phyloP scores from a whole-genome alignment of 2,888 invertebrate species.

The Trissolcus brochymenae region DNA sequence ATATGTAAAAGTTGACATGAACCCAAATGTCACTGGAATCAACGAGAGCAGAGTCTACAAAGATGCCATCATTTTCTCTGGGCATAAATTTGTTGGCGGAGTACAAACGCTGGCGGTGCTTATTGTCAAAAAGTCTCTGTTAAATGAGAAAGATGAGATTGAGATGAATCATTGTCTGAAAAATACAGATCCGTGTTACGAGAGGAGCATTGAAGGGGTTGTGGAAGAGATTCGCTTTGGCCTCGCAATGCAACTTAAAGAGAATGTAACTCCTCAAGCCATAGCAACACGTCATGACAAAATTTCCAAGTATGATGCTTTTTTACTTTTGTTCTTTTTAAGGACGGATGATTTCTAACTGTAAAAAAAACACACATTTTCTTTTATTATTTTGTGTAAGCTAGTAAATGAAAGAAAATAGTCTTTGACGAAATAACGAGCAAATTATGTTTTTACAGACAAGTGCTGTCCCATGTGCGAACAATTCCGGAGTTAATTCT shows the following conservation, averaged over 20 bases:
- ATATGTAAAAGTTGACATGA: slow-evolving; percentile 88
- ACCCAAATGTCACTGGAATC: slow-evolving; percentile 84
- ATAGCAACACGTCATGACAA: slow-evolving; percentile 85
- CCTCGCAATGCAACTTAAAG: slow-evolving; percentile 89
- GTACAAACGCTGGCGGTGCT: slow-evolving; percentile 88
- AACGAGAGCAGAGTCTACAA: slow-evolving; percentile 86
- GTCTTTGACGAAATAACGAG: neutral
- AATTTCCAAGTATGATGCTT: slow-evolving; percentile 82
- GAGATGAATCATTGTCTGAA: slow-evolving; percentile 75
- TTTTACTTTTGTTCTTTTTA: neutral
- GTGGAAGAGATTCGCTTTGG: slow-evolving; percentile 90
- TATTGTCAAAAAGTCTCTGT: slow-evolving; percentile 78
- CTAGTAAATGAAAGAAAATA: neutral
- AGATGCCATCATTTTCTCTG: slow-evolving; percentile 92
- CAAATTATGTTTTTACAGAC: slow-evolving; percentile 77
- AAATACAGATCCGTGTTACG: slow-evolving; percentile 83
- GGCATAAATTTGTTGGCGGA: slow-evolving; percentile 94
- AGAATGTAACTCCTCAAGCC: slow-evolving; percentile 84
- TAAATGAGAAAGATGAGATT: slow-evolving; percentile 74
- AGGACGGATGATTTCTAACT: neutral
- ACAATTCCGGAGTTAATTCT: slow-evolving; percentile 88
- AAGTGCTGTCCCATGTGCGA: slow-evolving; percentile 86
- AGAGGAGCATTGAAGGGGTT: slow-evolving; percentile 86
- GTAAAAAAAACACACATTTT: neutral
- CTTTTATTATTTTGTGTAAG: neutral